Conservation (phyloP, 2,888 invertebrate species). For the Maniola hyperantus region DNA sequence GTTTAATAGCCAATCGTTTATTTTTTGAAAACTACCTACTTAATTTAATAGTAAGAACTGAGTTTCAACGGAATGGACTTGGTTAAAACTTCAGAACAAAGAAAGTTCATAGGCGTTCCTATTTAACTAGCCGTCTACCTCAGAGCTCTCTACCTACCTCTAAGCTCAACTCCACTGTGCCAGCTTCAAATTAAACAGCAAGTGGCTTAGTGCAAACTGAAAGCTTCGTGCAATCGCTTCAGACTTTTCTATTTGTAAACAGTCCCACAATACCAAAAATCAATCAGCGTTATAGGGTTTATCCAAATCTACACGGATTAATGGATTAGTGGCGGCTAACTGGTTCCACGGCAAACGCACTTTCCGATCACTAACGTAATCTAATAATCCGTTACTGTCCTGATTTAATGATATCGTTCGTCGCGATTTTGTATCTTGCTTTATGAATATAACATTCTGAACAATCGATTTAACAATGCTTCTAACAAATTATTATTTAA, state of each 20-base stretch:
- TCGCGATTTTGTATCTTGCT: constrained; percentile 1
- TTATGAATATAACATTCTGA: neutral
- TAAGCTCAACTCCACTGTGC: constrained; percentile 18
- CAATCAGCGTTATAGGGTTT: constrained; percentile 78
- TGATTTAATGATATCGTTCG: constrained; percentile 51
- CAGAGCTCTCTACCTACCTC: too few species aligned
- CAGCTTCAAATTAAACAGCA: constrained; percentile 16
- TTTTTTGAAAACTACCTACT: neutral
- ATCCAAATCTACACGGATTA: constrained; percentile 74
- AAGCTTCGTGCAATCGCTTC: constrained; percentile 70
- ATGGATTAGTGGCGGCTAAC: constrained; percentile 67
- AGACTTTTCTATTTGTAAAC: constrained; percentile 77
- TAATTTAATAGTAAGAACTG: neutral
- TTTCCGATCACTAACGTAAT: constrained; percentile 53
- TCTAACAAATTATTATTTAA: neutral
- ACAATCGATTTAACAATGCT: neutral
- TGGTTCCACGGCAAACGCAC: constrained; percentile 51
- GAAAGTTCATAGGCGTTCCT: constrained; percentile 1
- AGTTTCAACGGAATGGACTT: neutral
- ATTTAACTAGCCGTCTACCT: neutral
- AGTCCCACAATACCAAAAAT: constrained; percentile 66
- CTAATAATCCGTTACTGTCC: constrained; percentile 53
- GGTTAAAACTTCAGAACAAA: constrained; percentile 4
- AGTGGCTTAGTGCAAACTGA: constrained; percentile 57
- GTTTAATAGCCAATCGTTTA: neutral